phyloP scores from a whole-genome alignment of 1,140 invertebrate genomes.

The Caligus rogercresseyi region DNA sequence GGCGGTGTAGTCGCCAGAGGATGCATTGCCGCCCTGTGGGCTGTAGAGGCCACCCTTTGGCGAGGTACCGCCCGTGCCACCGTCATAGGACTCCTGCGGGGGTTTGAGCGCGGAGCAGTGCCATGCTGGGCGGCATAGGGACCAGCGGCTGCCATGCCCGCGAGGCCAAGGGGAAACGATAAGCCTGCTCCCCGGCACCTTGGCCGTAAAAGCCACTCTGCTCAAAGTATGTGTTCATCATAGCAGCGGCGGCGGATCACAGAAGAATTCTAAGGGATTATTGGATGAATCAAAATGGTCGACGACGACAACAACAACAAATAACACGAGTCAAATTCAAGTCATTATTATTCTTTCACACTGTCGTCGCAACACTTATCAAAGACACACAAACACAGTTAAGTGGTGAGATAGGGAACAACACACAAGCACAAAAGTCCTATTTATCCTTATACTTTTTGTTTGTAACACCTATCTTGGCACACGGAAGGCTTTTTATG shows the following conservation, averaged over 20 bases:
- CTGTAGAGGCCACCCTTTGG: conserved; percentile 11
- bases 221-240: conserved; percentile 89
- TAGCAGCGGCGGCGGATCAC: conserved; percentile 22
- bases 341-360: too few species aligned
- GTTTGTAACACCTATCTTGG: too few species aligned
- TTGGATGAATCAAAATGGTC: too few species aligned
- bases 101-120: conserved; percentile 51
- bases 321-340: too few species aligned
- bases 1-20: neutral
- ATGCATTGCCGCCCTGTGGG: neutral
- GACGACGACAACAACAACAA: too few species aligned
- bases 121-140: conserved; percentile 52
- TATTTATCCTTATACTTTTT: too few species aligned
- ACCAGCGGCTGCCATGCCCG: conserved; percentile 45
- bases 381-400: too few species aligned
- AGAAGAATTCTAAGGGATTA: neutral
- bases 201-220: conserved; percentile 82
- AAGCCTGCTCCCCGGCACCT: conserved; percentile 41
- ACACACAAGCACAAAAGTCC: too few species aligned
- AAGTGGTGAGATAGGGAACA: too few species aligned
- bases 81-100: conserved; percentile 34
- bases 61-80: conserved; percentile 24
- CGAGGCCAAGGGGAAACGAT: conserved; percentile 55
- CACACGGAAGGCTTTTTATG: too few species aligned
- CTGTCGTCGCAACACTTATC: too few species aligned